Evolutionary conservation across 1,140 invertebrate genomes (phyloP).

Genomic region (Leptinotarsa undecemlineata): DNA sequence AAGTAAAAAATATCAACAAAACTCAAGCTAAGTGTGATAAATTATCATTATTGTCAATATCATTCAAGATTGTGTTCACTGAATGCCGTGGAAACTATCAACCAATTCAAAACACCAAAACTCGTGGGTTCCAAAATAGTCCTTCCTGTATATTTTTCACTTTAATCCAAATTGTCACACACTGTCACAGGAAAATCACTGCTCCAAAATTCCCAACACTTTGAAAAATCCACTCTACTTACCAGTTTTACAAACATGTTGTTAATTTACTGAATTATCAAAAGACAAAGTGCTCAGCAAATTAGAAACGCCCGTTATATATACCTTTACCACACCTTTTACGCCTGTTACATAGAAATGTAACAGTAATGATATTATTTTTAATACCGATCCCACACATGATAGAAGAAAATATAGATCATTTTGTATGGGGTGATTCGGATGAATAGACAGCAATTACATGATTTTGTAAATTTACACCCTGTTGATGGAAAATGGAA

Average conservation of each 20-base stretch:
- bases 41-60: too few species aligned
- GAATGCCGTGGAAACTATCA: too few species aligned
- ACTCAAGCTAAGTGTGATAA: too few species aligned
- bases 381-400: conserved; percentile 48
- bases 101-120: neutral
- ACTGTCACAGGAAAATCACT: neutral
- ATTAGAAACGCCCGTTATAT: conserved; percentile 40
- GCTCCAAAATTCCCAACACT: neutral
- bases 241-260: conserved; percentile 58
- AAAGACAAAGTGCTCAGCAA: conserved; percentile 14
- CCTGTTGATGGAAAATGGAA: too few species aligned
- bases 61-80: too few species aligned
- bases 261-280: conserved; percentile 41
- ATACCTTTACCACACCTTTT: conserved; percentile 53
- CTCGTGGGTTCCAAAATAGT: neutral
- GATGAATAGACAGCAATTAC: neutral
- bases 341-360: conserved; percentile 45
- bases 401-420: conserved; percentile 40
- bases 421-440: conserved; percentile 23
- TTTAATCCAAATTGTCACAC: neutral
- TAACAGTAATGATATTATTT: conserved; percentile 45
- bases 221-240: conserved; percentile 40
- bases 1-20: too few species aligned
- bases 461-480: too few species aligned
- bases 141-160: neutral